These are phyloP conservation scores for Leptopilina drosophilae DNA, from an alignment of 2,888 invertebrate species.

Conservation along the genomic window DNA sequence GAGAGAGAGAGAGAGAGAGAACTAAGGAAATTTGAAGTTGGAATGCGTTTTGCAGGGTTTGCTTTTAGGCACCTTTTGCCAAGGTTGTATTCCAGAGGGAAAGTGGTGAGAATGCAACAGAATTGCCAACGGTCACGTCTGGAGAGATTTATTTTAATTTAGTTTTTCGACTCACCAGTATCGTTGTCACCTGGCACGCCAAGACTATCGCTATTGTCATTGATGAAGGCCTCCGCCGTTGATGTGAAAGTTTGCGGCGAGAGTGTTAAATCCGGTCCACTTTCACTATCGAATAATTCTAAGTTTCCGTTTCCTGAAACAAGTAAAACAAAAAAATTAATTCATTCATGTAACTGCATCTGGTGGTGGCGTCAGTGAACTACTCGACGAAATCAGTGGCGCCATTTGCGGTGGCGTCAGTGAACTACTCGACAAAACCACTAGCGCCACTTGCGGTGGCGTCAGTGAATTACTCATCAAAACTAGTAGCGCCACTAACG, in stretches of 20 bases:
- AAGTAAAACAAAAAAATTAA: slow-evolving; percentile 36
- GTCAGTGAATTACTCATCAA: neutral
- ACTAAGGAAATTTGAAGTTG: neutral
- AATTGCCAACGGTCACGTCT: neutral
- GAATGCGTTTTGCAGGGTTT: slow-evolving; percentile 46
- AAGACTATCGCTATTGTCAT: slow-evolving; percentile 82
- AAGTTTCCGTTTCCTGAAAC: slow-evolving; percentile 76
- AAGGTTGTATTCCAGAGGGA: slow-evolving; percentile 29
- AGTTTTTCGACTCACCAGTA: slow-evolving; percentile 77
- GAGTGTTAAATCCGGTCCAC: slow-evolving; percentile 81
- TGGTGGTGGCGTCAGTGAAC: neutral
- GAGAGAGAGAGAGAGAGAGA: slow-evolving; percentile 47
- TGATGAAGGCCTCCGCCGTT: slow-evolving; percentile 82
- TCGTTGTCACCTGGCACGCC: slow-evolving; percentile 81
- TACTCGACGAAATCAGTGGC: neutral
- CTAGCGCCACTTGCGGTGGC: neutral
- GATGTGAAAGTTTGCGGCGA: slow-evolving; percentile 82
- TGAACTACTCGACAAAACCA: neutral
- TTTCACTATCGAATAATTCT: slow-evolving; percentile 81
- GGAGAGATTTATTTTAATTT: neutral
- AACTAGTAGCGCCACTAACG: neutral
- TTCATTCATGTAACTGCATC: neutral
- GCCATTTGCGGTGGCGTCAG: neutral
- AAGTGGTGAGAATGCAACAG: neutral
- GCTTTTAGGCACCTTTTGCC: slow-evolving; percentile 44